Base-by-base conservation (phyloP, 2,113 vertebrate species). In the Onychostruthus taczanowskii region DNA sequence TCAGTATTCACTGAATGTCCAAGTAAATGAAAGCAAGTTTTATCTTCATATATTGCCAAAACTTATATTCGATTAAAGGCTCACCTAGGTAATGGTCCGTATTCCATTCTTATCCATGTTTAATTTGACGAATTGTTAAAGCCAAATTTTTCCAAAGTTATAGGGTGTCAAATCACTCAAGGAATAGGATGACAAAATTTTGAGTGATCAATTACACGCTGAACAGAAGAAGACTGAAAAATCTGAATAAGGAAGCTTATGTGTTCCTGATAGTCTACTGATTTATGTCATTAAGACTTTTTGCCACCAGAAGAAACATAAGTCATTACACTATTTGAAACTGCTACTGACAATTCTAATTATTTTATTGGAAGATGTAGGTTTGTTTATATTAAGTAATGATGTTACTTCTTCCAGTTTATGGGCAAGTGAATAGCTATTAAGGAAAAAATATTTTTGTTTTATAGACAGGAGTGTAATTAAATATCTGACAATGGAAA, bases 11-110 rank as follows among this genome's bases (percentile, higher is more conserved):
- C 23, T 83, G 63, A 80, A 64, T 44, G n/a, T 69, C 28, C 33
- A 91, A 74, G 41, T 63, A 91, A 95, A 87, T 70, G 66, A 95
- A 93, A 63, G 13, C 56, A 95, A 92, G 41, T 44, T 61, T 73
- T 74, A 84, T 11, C 16, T 92, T 90, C 41, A 85, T 56, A 43
- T 62, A n/a, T 56, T 91, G 30, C 10, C 91, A 64, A 92, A 90
- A 56, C 18, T 79, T 79, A 53, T 90, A 68, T 77, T 83, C 1
- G 0, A 37, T 53, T 95, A 70, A 80, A 85, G 10, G 4, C 12
- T 72, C 23, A 67, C 59, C 14, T 89, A 49, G 21, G 6, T 94
- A 62, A 47, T 47, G 13, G 41, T 64, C 31, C 7, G 0, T 75
- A 56, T 66, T 84, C 35, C 33, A 33, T 49, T 80, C 52, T 62